Percentiles rank a stretch among this genome's conserved stretches.
phyloP scores from a whole-genome alignment of 1,140 invertebrate species.

The Achroia grisella region DNA sequence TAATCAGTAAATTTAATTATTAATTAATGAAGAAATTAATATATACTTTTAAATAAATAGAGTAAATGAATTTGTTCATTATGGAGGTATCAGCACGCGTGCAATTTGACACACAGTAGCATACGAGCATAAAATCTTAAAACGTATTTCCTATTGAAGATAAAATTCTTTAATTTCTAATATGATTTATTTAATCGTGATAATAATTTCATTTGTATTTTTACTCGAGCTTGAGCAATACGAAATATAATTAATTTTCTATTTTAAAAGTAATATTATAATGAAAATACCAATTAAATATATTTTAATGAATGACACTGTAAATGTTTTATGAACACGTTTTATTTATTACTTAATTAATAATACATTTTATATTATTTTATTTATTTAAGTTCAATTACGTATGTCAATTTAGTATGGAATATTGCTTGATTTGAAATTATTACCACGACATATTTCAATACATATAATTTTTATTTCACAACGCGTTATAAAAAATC shows the following conservation, averaged over 20 bases:
- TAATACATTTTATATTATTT: background rate
- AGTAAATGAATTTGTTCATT: too few relatives aligned
- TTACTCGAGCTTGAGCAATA: conserved; percentile 46
- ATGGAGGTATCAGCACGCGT: conserved; percentile 42
- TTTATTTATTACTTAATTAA: background rate
- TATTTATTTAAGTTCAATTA: background rate
- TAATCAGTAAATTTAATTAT: too few relatives aligned
- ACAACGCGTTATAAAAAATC: conserved; percentile 62
- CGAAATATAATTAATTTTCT: too few relatives aligned
- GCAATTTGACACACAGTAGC: conserved; percentile 54
- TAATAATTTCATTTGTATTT: conserved; percentile 33
- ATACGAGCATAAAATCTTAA: conserved; percentile 52
- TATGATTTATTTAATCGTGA: conserved; percentile 35
- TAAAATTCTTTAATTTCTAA: conserved; percentile 51
- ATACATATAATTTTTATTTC: conserved; percentile 40
- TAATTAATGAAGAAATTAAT: too few relatives aligned
- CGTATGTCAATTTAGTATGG: too few relatives aligned
- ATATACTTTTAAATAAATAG: too few relatives aligned
- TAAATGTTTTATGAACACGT: conserved; percentile 11
- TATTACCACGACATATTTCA: conserved; percentile 41
- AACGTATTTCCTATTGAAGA: conserved; percentile 36
- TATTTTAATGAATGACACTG: too few relatives aligned
- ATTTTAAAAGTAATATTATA: too few relatives aligned
- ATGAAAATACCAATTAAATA: too few relatives aligned
- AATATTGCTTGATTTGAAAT: conserved; percentile 12